Conservation (phyloP, 2,113 vertebrate genomes). For the Pipra filicauda region DNA sequence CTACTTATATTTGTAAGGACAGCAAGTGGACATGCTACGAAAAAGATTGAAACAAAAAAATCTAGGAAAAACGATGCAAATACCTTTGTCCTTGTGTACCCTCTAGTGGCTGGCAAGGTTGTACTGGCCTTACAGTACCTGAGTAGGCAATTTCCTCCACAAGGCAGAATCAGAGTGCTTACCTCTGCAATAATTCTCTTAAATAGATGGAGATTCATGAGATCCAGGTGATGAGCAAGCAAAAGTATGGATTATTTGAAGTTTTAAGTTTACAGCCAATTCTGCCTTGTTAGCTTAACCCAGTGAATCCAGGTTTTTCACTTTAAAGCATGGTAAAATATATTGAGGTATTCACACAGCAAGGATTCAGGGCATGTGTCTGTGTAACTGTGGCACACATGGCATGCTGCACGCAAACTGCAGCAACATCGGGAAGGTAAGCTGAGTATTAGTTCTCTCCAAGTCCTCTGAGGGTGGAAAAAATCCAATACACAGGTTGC, state of each 20-base stretch:
- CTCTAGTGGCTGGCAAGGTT: slow-evolving; percentile 30
- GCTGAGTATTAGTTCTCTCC: background rate
- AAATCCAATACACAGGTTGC: background rate
- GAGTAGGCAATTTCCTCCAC: background rate
- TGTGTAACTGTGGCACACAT: background rate
- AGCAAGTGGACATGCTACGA: background rate
- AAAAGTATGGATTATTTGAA: background rate
- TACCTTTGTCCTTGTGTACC: slow-evolving; percentile 6
- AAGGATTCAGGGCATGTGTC: accelerated
- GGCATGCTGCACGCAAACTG: accelerated
- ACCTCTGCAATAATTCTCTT: background rate
- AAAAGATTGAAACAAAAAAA: background rate
- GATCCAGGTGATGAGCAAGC: background rate
- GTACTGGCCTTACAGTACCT: background rate
- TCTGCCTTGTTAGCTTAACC: background rate
- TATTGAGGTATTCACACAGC: accelerated
- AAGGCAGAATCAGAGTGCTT: background rate
- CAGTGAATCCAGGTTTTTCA: background rate
- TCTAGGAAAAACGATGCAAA: background rate
- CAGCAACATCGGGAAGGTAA: background rate
- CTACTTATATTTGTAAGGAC: background rate
- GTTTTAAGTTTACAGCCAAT: background rate
- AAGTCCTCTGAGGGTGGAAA: background rate
- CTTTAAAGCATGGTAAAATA: background rate
- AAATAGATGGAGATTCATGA: background rate